phyloP scores from a whole-genome alignment of 2,113 vertebrate genomes.

The Limnothrissa miodon region DNA sequence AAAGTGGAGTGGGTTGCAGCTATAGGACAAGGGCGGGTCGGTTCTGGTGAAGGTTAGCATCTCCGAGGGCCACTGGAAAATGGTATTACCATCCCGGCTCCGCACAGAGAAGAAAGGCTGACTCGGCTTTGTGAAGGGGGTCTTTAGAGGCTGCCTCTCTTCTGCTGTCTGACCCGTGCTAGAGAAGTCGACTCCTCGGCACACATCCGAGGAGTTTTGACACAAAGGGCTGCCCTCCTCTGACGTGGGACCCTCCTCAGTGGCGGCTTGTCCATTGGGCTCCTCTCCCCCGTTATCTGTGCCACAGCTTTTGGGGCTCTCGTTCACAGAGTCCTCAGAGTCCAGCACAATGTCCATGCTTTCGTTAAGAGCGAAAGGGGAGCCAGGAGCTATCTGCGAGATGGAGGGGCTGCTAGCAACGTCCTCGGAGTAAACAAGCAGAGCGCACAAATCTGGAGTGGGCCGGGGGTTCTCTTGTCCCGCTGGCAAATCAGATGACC shows the following conservation, averaged over 20 bases:
- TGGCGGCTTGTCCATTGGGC: neutral
- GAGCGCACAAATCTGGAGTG: constrained; percentile 48
- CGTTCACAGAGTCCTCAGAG: constrained; percentile 34
- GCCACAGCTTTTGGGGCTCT: constrained; percentile 25
- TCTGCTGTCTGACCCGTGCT: constrained; percentile 15
- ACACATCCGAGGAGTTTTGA: constrained; percentile 19
- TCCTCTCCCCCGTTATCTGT: constrained; percentile 29
- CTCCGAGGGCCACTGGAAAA: constrained; percentile 87
- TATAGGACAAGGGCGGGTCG: constrained; percentile 80
- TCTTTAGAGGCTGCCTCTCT: constrained; percentile 25
- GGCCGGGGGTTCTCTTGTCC: constrained; percentile 43
- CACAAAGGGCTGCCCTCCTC: constrained; percentile 3
- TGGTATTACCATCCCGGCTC: constrained; percentile 75
- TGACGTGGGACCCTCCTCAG: constrained; percentile 5
- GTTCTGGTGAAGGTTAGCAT: constrained; percentile 81
- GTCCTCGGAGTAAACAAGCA: constrained; percentile 50
- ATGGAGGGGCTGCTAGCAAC: constrained; percentile 21
- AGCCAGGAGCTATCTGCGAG: constrained; percentile 26
- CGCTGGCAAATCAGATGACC: constrained; percentile 45
- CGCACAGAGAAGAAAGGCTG: constrained; percentile 80
- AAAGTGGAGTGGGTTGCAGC: constrained; percentile 87
- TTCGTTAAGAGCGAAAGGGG: constrained; percentile 25
- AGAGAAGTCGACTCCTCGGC: constrained; percentile 15
- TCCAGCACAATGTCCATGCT: constrained; percentile 28
- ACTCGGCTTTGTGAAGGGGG: constrained; percentile 57